These are phyloP conservation scores for Pachypanchax playfairii DNA, from an alignment of 2,113 vertebrate species.

Conservation along the genomic window DNA sequence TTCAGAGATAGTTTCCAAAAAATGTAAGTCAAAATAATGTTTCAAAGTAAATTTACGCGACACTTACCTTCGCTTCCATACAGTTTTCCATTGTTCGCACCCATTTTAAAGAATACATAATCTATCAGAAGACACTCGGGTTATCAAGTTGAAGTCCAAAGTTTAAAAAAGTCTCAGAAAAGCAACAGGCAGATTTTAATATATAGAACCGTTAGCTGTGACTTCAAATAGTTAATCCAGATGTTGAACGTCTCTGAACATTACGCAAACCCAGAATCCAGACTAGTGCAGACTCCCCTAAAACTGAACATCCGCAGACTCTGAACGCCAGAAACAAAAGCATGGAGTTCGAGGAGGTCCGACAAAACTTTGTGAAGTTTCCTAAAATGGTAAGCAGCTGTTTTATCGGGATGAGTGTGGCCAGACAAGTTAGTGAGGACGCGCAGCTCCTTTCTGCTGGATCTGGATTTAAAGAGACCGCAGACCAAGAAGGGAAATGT, in stretches of 20 bases:
- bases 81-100: slow-evolving; percentile 97
- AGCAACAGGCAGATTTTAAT: slow-evolving; percentile 20
- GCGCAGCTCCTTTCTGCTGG: slow-evolving; percentile 49
- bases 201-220: slow-evolving; percentile 45
- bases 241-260: slow-evolving; percentile 64
- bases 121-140: slow-evolving; percentile 67
- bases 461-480: slow-evolving; percentile 79
- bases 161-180: slow-evolving; percentile 2
- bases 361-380: slow-evolving; percentile 39
- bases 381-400: slow-evolving; percentile 67
- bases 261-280: slow-evolving; percentile 62
- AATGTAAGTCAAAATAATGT: slow-evolving; percentile 4
- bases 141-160: slow-evolving; percentile 54
- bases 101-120: slow-evolving; percentile 93
- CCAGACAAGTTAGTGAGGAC: slow-evolving; percentile 57
- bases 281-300: slow-evolving; percentile 33
- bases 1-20: not conserved
- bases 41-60: not conserved
- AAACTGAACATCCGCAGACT: slow-evolving; percentile 33
- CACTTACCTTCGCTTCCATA: slow-evolving; percentile 96
- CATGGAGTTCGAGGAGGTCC: slow-evolving; percentile 15
- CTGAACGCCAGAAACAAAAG: not conserved
- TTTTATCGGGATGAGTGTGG: slow-evolving; percentile 63
- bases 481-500: slow-evolving; percentile 46
- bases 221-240: slow-evolving; percentile 79